A percentile compares a stretch with the other conserved stretches of the same genome.
Evolutionary conservation across 1,140 invertebrate species (phyloP).

Genomic region (Nilaparvata lugens): DNA sequence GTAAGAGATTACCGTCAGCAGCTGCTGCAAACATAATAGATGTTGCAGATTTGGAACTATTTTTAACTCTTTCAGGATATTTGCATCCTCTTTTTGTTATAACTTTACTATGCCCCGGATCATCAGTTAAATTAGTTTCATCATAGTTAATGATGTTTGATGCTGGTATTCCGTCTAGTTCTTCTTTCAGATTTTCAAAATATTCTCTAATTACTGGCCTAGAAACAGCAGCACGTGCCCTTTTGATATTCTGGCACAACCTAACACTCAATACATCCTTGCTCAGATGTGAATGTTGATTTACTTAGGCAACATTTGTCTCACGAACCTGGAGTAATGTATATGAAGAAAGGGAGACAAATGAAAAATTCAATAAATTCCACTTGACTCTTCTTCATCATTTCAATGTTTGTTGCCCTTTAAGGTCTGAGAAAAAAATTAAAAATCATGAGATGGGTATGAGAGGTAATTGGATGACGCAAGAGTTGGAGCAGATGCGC

Average conservation of each 20-base stretch:
- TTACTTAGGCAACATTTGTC: no score
- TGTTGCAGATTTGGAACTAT: constrained; percentile 15
- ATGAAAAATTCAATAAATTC: no score
- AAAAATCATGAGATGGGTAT: no score
- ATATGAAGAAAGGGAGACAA: no score
- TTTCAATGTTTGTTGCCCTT: no score
- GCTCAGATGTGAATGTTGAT: no score
- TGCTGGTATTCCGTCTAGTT: constrained; percentile 29
- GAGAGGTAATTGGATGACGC: no score
- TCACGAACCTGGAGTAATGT: no score
- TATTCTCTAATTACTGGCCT: background rate
- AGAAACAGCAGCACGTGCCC: background rate
- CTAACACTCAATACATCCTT: background rate
- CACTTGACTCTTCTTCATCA: no score
- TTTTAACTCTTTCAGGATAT: constrained; percentile 18
- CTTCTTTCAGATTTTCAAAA: background rate
- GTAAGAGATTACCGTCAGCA: constrained; percentile 23
- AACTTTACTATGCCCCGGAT: constrained; percentile 28
- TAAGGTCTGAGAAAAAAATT: no score
- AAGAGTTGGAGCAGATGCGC: no score
- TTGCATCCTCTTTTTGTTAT: constrained; percentile 16
- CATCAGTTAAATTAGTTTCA: constrained; percentile 36
- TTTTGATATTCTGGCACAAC: background rate
- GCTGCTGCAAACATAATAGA: constrained; percentile 22
- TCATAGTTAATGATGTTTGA: constrained; percentile 36